Percentiles rank a stretch among this genome's conserved stretches.
These are phyloP conservation scores for Chaetogeoica ovagalla DNA, from an alignment of 2,888 invertebrate genomes.

Conservation along the genomic window DNA sequence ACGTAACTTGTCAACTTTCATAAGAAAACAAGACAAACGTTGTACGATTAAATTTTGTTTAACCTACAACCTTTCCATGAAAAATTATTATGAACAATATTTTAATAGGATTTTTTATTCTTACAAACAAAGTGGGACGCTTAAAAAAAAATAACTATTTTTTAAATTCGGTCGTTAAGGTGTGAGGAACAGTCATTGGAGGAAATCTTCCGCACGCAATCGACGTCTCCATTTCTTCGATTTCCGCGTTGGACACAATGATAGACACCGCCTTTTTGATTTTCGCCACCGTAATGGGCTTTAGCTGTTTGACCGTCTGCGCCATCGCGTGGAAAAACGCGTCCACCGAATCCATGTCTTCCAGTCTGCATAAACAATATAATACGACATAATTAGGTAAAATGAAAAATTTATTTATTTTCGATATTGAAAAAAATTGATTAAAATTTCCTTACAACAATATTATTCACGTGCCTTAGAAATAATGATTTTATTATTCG, in stretches of 20 bases:
- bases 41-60: too few species aligned
- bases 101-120: too few species aligned
- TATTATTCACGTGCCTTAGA: too few species aligned
- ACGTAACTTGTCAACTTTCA: neutral
- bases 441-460: too few species aligned
- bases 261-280: conserved; percentile 53
- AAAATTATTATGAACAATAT: too few species aligned
- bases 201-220: conserved; percentile 20
- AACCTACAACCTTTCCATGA: too few species aligned
- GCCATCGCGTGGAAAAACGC: conserved; percentile 53
- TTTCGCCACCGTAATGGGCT: conserved; percentile 54
- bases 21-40: too few species aligned
- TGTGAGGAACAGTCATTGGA: conserved; percentile 23
- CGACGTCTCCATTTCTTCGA: conserved; percentile 49
- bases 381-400: too few species aligned
- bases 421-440: too few species aligned
- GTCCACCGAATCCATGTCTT: conserved; percentile 54
- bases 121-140: neutral
- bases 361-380: conserved; percentile 8
- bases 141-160: neutral
- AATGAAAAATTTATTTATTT: too few species aligned
- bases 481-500: too few species aligned
- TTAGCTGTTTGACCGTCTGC: conserved; percentile 53
- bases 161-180: conserved; percentile 15
- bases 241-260: conserved; percentile 53